These are phyloP conservation scores for Oconnorella tubifera DNA, from an alignment of 2,888 invertebrate genomes.

Conservation along the genomic window DNA sequence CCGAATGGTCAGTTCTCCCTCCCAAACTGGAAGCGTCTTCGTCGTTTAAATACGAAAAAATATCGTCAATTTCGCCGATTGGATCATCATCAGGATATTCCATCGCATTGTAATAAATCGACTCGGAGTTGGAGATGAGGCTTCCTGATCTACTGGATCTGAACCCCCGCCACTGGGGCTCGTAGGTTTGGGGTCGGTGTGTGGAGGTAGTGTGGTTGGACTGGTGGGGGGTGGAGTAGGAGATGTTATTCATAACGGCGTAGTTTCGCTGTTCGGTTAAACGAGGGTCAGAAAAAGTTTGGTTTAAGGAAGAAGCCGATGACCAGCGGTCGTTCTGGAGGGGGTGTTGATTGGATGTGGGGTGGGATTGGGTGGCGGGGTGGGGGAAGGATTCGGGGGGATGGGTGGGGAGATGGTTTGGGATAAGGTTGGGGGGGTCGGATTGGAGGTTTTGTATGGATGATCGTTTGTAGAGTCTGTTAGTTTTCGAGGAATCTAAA, in stretches of 20 bases:
- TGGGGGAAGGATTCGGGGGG: not conserved
- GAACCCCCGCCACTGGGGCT: too few relatives aligned
- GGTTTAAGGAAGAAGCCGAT: too few relatives aligned
- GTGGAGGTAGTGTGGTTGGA: too few relatives aligned
- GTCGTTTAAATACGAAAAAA: conserved; percentile 18
- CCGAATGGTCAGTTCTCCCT: too few relatives aligned
- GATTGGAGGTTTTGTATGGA: not conserved
- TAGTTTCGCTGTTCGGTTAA: too few relatives aligned
- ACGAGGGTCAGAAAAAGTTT: too few relatives aligned
- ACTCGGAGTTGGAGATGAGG: not conserved
- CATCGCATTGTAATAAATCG: not conserved
- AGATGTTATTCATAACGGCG: too few relatives aligned
- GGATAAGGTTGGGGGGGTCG: not conserved
- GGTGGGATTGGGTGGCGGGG: not conserved
- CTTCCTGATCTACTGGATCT: not conserved
- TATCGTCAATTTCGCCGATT: conserved; percentile 15
- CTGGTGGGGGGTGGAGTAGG: too few relatives aligned
- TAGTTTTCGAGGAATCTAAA: not conserved
- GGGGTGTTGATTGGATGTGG: conserved; percentile 1
- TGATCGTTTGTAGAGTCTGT: not conserved
- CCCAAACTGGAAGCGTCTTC: not conserved
- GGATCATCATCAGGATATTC: not conserved
- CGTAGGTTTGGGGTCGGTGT: too few relatives aligned
- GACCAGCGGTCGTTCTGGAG: too few relatives aligned
- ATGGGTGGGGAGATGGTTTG: not conserved